Conservation (phyloP, 2,888 invertebrate genomes). For the Antheraea assamensis region DNA sequence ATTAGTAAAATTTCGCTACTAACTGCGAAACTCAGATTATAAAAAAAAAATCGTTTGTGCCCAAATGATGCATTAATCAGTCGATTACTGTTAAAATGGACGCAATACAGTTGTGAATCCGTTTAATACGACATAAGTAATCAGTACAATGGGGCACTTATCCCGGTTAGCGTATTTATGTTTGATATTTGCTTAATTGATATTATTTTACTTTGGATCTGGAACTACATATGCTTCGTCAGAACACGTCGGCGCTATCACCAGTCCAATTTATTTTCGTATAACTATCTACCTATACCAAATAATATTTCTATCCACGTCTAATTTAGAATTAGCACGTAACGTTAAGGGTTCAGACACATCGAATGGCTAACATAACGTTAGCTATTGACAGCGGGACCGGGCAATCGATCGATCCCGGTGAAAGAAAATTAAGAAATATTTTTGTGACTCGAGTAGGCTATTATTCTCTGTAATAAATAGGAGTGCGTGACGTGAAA, state of each 20-base stretch:
- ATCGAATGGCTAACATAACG: neutral
- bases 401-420: constrained; percentile 35
- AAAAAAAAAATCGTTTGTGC: neutral
- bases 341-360: constrained; percentile 32
- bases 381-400: constrained; percentile 22
- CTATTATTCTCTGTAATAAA: constrained; percentile 60
- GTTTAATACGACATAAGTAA: neutral
- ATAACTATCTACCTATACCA: constrained; percentile 45
- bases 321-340: constrained; percentile 38
- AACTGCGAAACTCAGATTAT: too few relatives aligned
- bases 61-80: neutral
- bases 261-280: constrained; percentile 51
- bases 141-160: neutral
- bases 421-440: constrained; percentile 37
- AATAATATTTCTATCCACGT: constrained; percentile 58
- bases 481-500: constrained; percentile 72
- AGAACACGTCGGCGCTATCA: constrained; percentile 38
- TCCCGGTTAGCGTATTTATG: neutral
- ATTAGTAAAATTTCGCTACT: too few relatives aligned
- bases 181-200: neutral
- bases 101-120: neutral
- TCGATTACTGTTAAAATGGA: neutral
- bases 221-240: constrained; percentile 22
- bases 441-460: constrained; percentile 42
- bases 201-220: neutral